Percentiles rank a stretch among this genome's conserved stretches.
Evolutionary conservation across 2,888 invertebrate species (phyloP).

Genomic region (Lithosia quadra): DNA sequence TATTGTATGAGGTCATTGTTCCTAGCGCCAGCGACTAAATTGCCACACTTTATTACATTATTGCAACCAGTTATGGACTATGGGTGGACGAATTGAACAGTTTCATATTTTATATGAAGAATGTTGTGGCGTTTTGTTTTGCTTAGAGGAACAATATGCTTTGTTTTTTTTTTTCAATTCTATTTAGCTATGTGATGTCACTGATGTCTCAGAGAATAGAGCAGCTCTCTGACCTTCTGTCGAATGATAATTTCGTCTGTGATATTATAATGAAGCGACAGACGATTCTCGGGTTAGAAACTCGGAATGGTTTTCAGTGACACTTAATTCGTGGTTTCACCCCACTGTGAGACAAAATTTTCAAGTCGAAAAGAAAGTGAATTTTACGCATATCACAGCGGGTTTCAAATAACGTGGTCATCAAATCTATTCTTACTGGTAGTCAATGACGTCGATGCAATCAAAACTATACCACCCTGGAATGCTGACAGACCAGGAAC

Average conservation of each 20-base stretch:
- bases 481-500: background rate
- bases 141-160: too few relatives aligned
- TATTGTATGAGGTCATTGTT: constrained; percentile 80
- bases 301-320: background rate
- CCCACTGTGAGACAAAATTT: background rate
- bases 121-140: background rate
- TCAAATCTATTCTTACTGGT: background rate
- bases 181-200: background rate
- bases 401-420: background rate
- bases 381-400: background rate
- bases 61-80: constrained; percentile 42
- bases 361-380: background rate
- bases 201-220: background rate
- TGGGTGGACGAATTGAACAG: constrained; percentile 31
- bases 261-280: too few relatives aligned
- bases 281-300: background rate
- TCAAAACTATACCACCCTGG: background rate
- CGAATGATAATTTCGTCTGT: too few relatives aligned
- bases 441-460: background rate
- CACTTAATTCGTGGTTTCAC: background rate
- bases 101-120: constrained; percentile 28
- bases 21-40: constrained; percentile 71
- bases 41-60: constrained; percentile 64
- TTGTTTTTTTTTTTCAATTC: background rate
- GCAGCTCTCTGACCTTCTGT: background rate